Conservation (phyloP, 2,797 vertebrate species). For the Vipera latastei region DNA sequence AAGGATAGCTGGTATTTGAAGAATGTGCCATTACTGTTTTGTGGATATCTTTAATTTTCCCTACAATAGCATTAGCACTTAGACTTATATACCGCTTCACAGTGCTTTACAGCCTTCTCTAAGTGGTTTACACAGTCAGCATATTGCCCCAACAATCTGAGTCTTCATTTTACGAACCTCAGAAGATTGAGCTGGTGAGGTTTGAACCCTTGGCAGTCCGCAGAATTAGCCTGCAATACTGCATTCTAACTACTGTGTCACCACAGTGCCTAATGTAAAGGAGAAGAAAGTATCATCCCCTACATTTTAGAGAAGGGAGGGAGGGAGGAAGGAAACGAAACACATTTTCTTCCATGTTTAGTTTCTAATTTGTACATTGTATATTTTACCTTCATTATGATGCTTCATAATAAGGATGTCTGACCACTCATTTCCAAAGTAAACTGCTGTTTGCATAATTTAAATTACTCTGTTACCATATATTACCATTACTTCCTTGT, state of each 20-base stretch:
- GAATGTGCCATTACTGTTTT: slow-evolving; percentile 26
- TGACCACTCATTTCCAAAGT: slow-evolving; percentile 49
- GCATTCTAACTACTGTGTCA: too few relatives aligned
- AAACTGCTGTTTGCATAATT: slow-evolving; percentile 10
- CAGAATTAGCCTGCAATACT: too few relatives aligned
- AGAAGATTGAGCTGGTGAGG: too few relatives aligned
- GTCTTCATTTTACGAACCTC: too few relatives aligned
- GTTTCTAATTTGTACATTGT: slow-evolving; percentile 29
- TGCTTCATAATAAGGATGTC: slow-evolving; percentile 29
- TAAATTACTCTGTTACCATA: slow-evolving; percentile 31
- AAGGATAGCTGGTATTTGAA: slow-evolving; percentile 3
- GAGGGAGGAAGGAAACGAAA: not conserved
- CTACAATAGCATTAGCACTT: not conserved
- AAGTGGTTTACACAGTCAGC: too few relatives aligned
- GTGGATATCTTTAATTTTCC: not conserved
- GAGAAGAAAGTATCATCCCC: not conserved
- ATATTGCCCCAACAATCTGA: too few relatives aligned
- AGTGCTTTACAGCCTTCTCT: too few relatives aligned
- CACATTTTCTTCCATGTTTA: slow-evolving; percentile 28
- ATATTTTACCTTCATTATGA: not conserved
- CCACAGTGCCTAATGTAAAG: too few relatives aligned
- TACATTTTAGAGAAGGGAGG: not conserved
- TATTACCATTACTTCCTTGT: slow-evolving; percentile 28
- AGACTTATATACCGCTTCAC: too few relatives aligned
- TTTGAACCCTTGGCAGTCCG: too few relatives aligned